Evolutionary conservation across 2,888 invertebrate genomes (phyloP).

Genomic region (Morinoia aosen): DNA sequence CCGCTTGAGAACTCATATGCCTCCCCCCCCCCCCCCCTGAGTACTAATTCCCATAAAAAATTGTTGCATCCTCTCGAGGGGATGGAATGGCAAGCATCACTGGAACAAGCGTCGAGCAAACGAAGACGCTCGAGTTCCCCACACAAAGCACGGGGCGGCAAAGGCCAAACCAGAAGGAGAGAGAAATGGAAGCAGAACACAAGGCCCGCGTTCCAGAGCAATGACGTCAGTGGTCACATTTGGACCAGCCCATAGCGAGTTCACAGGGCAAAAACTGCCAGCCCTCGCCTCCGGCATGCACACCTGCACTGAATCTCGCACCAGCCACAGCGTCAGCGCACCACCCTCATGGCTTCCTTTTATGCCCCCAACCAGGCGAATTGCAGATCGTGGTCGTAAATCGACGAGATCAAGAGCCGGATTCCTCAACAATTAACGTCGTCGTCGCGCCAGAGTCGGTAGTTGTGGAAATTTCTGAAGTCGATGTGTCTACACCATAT

Average conservation of each 20-base stretch:
- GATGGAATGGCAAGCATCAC: too few species aligned
- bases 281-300: background rate
- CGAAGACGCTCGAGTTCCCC: background rate
- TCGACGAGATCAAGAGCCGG: too few species aligned
- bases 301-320: background rate
- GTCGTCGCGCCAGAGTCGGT: too few species aligned
- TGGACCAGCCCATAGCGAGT: constrained; percentile 8
- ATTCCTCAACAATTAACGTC: too few species aligned
- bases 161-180: background rate
- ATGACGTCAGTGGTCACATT: constrained; percentile 5
- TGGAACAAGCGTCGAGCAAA: background rate
- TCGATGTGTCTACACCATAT: too few species aligned
- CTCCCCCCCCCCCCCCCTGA: too few species aligned
- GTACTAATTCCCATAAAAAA: too few species aligned
- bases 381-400: too few species aligned
- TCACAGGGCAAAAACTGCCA: background rate
- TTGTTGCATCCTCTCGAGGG: too few species aligned
- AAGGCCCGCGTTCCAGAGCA: background rate
- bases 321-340: background rate
- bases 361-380: background rate
- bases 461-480: too few species aligned
- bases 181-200: background rate
- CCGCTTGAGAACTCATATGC: too few species aligned
- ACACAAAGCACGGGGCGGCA: background rate
- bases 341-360: background rate